These are phyloP conservation scores for Neopelma chrysocephalum DNA, from an alignment of 2,797 vertebrate species.

Conservation along the genomic window DNA sequence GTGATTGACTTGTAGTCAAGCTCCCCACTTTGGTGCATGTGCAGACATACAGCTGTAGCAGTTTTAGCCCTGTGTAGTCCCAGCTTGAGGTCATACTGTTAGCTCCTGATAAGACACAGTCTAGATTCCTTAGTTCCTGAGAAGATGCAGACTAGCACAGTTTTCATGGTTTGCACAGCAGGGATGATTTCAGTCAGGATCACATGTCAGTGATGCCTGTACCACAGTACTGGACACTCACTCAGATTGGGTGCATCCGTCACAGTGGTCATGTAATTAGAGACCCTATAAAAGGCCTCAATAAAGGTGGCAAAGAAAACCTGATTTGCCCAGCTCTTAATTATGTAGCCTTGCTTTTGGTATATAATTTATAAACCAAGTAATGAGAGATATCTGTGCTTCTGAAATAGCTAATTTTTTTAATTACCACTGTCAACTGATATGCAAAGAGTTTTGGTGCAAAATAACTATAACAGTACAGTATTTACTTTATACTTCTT, in stretches of 20 bases:
- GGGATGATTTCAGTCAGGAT: background rate
- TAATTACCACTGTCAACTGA: background rate
- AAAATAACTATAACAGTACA: background rate
- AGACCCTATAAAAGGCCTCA: background rate
- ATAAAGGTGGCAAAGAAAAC: background rate
- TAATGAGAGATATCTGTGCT: background rate
- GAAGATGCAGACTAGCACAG: background rate
- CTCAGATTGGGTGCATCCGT: background rate
- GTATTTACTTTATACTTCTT: background rate
- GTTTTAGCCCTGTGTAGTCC: background rate
- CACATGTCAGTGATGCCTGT: too few relatives aligned
- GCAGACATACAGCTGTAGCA: background rate
- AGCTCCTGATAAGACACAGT: background rate
- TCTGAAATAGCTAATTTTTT: background rate
- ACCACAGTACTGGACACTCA: background rate
- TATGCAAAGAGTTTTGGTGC: background rate
- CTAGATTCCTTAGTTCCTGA: background rate
- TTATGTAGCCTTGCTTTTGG: background rate
- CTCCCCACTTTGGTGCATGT: background rate
- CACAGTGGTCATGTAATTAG: background rate
- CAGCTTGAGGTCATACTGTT: background rate
- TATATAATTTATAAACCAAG: background rate
- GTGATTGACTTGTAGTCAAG: background rate
- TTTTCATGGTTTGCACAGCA: accelerated
- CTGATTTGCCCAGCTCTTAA: background rate